phyloP scores from a whole-genome alignment of 2,888 invertebrate species.

The Erebia aethiops region DNA sequence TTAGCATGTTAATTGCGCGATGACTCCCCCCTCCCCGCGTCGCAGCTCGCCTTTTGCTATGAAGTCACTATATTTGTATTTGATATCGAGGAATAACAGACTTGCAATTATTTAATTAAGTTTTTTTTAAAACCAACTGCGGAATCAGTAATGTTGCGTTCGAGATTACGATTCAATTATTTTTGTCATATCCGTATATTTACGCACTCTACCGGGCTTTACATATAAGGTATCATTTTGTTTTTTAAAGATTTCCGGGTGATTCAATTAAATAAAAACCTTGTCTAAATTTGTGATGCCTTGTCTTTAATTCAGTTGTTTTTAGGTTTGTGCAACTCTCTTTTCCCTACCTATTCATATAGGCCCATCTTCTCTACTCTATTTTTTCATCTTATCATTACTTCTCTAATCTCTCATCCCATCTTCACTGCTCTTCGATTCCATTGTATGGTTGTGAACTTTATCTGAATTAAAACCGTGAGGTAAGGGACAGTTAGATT shows the following conservation, averaged over 20 bases:
- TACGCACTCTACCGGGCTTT: neutral
- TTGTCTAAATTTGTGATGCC: neutral
- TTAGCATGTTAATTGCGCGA: slow-evolving; percentile 80
- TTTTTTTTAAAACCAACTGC: neutral
- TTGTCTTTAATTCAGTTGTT: neutral
- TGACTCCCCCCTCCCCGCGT: slow-evolving; percentile 49
- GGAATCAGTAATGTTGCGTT: neutral
- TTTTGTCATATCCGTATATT: slow-evolving; percentile 13
- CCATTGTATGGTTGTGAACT: neutral
- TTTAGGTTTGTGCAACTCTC: neutral
- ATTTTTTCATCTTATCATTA: too few species aligned
- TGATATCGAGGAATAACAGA: slow-evolving; percentile 9
- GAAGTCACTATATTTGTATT: slow-evolving; percentile 23
- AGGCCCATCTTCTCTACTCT: too few species aligned
- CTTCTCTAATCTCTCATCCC: neutral
- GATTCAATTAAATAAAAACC: slow-evolving; percentile 5
- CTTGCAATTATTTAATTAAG: neutral
- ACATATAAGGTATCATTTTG: slow-evolving; percentile 4
- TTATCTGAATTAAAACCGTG: slow-evolving; percentile 4
- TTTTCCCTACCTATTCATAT: neutral
- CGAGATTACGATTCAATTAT: neutral
- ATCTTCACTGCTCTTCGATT: neutral
- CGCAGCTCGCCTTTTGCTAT: slow-evolving; percentile 33
- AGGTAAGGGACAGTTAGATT: neutral
- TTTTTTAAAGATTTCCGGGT: slow-evolving; percentile 4